phyloP scores from a whole-genome alignment of 2,797 vertebrate genomes.

The Anas flavirostris region DNA sequence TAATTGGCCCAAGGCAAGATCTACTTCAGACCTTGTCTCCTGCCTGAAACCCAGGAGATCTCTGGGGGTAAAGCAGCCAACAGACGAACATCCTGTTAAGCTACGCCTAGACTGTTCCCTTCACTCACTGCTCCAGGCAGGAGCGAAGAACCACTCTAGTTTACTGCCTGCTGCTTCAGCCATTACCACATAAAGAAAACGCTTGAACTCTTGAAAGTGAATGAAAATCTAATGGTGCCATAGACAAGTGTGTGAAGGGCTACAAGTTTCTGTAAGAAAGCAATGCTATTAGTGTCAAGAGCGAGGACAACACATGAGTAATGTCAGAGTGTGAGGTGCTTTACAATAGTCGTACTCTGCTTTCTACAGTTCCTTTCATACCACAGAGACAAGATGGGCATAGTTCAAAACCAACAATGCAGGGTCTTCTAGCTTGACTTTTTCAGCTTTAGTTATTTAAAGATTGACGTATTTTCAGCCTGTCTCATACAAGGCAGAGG shows the following conservation, averaged over 20 bases:
- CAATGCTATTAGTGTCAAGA: not conserved
- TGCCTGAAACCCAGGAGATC: not conserved
- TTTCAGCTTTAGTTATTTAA: conserved; percentile 28
- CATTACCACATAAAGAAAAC: not conserved
- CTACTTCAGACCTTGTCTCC: not conserved
- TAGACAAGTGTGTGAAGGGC: not conserved
- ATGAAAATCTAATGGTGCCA: not conserved
- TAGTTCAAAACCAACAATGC: not conserved
- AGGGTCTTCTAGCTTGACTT: conserved; percentile 8
- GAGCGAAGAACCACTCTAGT: not conserved
- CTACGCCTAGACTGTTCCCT: not conserved
- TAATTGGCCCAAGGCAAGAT: not conserved
- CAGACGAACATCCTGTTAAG: not conserved
- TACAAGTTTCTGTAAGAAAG: not conserved
- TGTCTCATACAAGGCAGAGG: conserved; percentile 32
- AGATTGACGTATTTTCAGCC: not conserved
- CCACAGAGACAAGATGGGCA: conserved; percentile 12
- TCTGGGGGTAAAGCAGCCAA: not conserved
- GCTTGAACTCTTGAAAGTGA: not conserved
- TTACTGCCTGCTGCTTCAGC: not conserved
- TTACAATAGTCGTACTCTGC: not conserved
- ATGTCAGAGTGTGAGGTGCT: not conserved
- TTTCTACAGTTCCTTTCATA: conserved; percentile 14
- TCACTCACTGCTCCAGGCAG: not conserved
- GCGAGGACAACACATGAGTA: not conserved